Conservation (phyloP, 1,140 invertebrate species). For the Formica exsecta region DNA sequence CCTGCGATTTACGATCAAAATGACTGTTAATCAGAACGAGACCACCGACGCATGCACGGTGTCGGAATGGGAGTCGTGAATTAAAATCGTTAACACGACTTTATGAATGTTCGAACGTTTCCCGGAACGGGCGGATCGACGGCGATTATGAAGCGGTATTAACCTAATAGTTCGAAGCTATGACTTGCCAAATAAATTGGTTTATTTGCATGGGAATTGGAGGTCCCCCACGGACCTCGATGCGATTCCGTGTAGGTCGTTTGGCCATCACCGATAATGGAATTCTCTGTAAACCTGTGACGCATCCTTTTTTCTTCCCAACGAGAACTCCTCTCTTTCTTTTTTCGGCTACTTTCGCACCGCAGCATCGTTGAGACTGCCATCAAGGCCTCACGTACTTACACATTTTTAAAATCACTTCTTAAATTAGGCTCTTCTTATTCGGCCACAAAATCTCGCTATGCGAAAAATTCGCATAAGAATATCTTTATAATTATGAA, state of each 20-base stretch:
- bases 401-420: conserved; percentile 47
- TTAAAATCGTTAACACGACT: conserved; percentile 72
- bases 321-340: not conserved
- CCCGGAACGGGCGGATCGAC: not conserved
- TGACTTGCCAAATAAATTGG: conserved; percentile 83
- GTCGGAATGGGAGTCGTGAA: conserved; percentile 68
- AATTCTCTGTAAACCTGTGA: conserved; percentile 28
- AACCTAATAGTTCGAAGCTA: conserved; percentile 81
- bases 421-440: conserved; percentile 73
- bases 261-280: conserved; percentile 37
- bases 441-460: conserved; percentile 69
- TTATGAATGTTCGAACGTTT: conserved; percentile 65
- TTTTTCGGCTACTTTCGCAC: conserved; percentile 7
- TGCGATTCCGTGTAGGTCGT: conserved; percentile 61
- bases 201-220: conserved; percentile 85
- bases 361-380: not conserved
- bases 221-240: conserved; percentile 75
- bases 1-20: conserved; percentile 31
- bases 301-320: conserved; percentile 1
- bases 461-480: conserved; percentile 54
- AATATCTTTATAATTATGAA: conserved; percentile 75
- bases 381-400: not conserved
- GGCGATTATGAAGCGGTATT: conserved; percentile 72
- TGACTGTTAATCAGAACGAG: conserved; percentile 66
- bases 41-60: conserved; percentile 64